Conservation (phyloP, 2,113 vertebrate species). For the Aplodontia rufa region DNA sequence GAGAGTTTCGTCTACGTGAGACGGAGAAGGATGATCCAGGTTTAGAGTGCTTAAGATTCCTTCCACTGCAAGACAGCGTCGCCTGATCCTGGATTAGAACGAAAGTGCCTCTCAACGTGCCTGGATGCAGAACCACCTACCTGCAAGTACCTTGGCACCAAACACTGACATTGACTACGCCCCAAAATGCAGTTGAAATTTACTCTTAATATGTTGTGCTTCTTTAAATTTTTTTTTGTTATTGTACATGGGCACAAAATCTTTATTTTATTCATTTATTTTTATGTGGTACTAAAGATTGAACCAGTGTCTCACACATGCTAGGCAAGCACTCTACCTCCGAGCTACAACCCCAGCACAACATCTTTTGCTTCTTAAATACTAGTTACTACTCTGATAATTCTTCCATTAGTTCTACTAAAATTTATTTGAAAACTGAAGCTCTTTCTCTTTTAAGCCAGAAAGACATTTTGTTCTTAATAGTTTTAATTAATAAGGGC, state of each 20-base stretch:
- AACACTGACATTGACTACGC: not conserved
- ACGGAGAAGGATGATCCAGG: not conserved
- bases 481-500: not conserved
- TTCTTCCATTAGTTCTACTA: not conserved
- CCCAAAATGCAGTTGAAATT: not conserved
- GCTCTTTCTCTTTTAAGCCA: not conserved
- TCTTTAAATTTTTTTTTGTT: too few relatives aligned
- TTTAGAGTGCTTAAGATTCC: not conserved
- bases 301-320: too few relatives aligned
- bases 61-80: not conserved
- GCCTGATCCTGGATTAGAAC: not conserved
- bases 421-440: not conserved
- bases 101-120: not conserved
- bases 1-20: slow-evolving; percentile 21
- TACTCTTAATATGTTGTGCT: not conserved
- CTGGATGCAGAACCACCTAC: not conserved
- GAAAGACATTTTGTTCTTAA: not conserved
- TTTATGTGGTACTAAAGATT: too few relatives aligned
- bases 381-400: not conserved
- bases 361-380: not conserved
- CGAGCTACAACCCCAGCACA: too few relatives aligned
- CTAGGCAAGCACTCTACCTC: too few relatives aligned
- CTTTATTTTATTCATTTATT: too few relatives aligned
- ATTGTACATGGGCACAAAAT: too few relatives aligned
- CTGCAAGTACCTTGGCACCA: not conserved